A percentile compares a stretch with the other conserved stretches of the same genome.
Evolutionary conservation across 2,888 invertebrate genomes (phyloP).

Genomic region (Melangyna quadrimaculata): DNA sequence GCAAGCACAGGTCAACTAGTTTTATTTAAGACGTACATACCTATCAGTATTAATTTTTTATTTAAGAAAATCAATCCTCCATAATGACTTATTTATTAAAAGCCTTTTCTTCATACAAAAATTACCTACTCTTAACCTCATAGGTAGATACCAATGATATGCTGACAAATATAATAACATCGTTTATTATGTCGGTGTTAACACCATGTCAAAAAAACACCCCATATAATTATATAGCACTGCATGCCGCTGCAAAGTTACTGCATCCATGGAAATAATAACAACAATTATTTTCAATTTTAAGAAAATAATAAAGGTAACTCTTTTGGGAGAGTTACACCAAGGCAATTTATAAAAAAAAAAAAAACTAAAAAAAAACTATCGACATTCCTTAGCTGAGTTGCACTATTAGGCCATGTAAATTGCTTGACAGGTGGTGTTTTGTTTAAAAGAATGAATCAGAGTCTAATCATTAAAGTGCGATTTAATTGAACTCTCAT

Average conservation of each 20-base stretch:
- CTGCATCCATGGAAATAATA: neutral
- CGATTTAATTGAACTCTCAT: slow-evolving; percentile 20
- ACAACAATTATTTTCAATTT: slow-evolving; percentile 13
- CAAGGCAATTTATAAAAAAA: neutral
- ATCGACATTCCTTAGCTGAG: neutral
- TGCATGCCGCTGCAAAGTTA: no score
- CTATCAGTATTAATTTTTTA: no score
- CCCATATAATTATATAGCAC: neutral
- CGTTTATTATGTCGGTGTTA: slow-evolving; percentile 13
- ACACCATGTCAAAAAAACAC: slow-evolving; percentile 16
- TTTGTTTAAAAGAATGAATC: slow-evolving; percentile 11
- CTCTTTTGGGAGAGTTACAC: neutral
- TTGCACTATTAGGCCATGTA: neutral
- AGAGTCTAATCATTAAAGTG: slow-evolving; percentile 10
- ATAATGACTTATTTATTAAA: neutral
- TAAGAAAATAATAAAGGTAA: neutral
- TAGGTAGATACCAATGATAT: no score
- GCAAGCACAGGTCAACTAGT: no score
- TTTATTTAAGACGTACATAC: no score
- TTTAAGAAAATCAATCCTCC: no score
- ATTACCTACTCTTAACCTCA: no score
- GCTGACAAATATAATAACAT: slow-evolving; percentile 20
- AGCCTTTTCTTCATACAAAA: neutral
- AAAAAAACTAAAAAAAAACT: neutral
- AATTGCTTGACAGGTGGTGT: slow-evolving; percentile 29